Evolutionary conservation across 2,888 invertebrate species (phyloP), one percentile per base, ranked within the genome.

Genomic region (Ctenicera cuprea): DNA sequence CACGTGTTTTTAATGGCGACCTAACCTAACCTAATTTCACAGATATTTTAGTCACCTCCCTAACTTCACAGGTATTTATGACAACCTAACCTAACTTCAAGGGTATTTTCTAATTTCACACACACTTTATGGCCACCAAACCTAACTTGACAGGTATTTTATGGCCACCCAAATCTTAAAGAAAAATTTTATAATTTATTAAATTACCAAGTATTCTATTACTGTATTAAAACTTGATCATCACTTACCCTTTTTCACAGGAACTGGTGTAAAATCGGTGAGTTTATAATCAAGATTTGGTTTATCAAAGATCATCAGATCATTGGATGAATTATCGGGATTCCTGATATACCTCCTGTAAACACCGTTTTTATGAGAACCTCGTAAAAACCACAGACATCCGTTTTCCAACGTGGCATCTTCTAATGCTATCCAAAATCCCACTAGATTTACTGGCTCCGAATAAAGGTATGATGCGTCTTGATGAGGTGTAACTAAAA

Each of bases 391-490:
- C 92, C 95, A 96, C 4, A 99, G 89, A 83, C 99, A 99, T 3
- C 99, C 98, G 85, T 99, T 99, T 83, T 97, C 94, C 14, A 92
- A 76, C 0, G 95, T 96, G 0, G 97, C 95, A 83, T 99, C 97
- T 82, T 99, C 97, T 4, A 99, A 87, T 0, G 99, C 97, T 76
- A 99, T 93, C 99, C 99, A 99, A 83, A 98, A 94, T 0, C 98
- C 99, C 1, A 95, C 86, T 0, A 95, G 89, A 9, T 92, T 92
- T 48, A 91, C 90, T 0, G 97, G 98, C 16, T 95, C 94, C 0
- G 97, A 95, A 84, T 94, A 90, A 45, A 99, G 88, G 85, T 94
- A 99, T 2, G 95, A 92, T 0, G 94, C 93, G 85, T 99, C 99
- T 87, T 96, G 96, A 86, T 96, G 96, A 0, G 93, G 88, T 18